Evolutionary conservation across 2,888 invertebrate genomes (phyloP).

Genomic region (Volucella inanis): DNA sequence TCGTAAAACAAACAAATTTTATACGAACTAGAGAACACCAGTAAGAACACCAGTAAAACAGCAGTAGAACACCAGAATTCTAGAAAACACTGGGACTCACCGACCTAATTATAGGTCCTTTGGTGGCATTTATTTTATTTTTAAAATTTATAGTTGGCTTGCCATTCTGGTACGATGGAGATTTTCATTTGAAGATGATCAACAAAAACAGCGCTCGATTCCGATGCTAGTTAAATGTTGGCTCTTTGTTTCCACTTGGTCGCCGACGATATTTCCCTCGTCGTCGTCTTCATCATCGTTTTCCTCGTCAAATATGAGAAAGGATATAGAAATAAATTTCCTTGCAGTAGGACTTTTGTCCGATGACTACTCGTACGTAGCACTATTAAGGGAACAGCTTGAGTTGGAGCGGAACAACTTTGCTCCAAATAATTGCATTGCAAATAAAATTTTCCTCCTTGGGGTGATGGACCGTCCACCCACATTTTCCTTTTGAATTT

Average conservation of each 20-base stretch:
- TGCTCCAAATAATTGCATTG: slow-evolving; percentile 49
- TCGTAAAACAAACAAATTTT: slow-evolving; percentile 49
- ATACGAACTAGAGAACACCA: slow-evolving; percentile 19
- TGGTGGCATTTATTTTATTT: slow-evolving; percentile 31
- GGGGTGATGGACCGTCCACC: too few species aligned
- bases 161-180: slow-evolving; percentile 58
- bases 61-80: neutral
- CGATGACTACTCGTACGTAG: slow-evolving; percentile 3
- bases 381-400: neutral
- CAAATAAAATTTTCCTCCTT: slow-evolving; percentile 26
- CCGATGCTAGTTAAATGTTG: slow-evolving; percentile 32
- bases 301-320: neutral
- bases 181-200: slow-evolving; percentile 53
- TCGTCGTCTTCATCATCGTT: too few species aligned
- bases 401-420: neutral
- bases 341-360: slow-evolving; percentile 18
- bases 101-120: slow-evolving; percentile 56
- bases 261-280: too few species aligned
- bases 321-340: slow-evolving; percentile 54
- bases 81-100: slow-evolving; percentile 1
- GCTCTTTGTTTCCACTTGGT: slow-evolving; percentile 31
- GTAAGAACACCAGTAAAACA: too few species aligned
- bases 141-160: slow-evolving; percentile 59
- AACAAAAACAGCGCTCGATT: slow-evolving; percentile 38
- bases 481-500: neutral